Evolutionary conservation across 2,888 invertebrate species (phyloP), one percentile per base, ranked within the genome.

Genomic region (Chesias legatella): DNA sequence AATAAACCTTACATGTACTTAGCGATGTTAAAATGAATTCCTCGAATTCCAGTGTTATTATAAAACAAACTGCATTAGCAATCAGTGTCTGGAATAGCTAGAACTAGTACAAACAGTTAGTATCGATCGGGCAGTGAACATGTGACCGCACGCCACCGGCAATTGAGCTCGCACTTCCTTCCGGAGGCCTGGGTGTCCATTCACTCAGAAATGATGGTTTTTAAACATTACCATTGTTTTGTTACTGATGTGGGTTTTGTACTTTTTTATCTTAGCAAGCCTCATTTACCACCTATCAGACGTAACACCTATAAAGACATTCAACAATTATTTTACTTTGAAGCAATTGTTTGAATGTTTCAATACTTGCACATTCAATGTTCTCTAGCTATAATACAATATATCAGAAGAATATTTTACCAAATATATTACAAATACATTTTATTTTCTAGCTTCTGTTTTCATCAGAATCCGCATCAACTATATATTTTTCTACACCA

Each of bases 141-240:
- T 67, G 66, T 69, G 75, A 71, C 67, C 72, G 67, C 69, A 63
- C 68, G 63, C 68, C 65, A 64, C 61, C 64, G 65, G 67, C 69
- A 80, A 84, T 82, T 77, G 79, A 81, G 69, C 74, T 67, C 58
- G 62, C 67, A 70, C 73, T 82, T 84, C 84, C 84, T 84, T 83
- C 84, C 84, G 79, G 74, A 58, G 58, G 64, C 63, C 62, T 67
- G 58, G 55, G 51, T 56, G 57, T 56, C 59, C 65, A 63, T 51
- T 60, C 53, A 60, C 60, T 55, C 60, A 48, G 57, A 63, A 53
- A 66, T 63, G 59, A 58, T 60, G 58, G 54, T 64, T 65, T n/a
- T 58, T 53, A 55, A 41, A 48, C 48, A 55, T 55, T 44, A 44
- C 46, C 47, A 38, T 46, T 48, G 52, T 50, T 55, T 52, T 55